Conservation (phyloP, 2,888 invertebrate genomes). For the Heliconius cydno region DNA sequence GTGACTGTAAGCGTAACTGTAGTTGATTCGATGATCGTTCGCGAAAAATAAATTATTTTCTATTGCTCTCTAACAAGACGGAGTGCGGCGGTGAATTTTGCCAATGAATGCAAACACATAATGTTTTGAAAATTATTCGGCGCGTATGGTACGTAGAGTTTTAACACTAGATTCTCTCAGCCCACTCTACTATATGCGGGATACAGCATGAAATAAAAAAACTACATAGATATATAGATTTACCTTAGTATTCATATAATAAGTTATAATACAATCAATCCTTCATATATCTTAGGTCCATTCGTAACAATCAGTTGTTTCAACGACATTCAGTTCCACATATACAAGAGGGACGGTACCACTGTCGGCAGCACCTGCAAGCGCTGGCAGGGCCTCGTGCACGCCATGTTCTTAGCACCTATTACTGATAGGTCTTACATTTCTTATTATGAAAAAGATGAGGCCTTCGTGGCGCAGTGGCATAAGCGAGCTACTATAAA, state of each 20-base stretch:
- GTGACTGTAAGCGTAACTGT: no score
- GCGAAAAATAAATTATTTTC: no score
- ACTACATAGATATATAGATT: no score
- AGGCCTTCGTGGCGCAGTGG: neutral
- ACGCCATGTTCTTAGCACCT: conserved; percentile 69
- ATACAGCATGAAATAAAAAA: neutral
- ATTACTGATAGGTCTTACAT: conserved; percentile 63
- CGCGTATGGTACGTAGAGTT: neutral
- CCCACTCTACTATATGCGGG: neutral
- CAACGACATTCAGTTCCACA: conserved; percentile 67
- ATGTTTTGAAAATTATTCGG: neutral
- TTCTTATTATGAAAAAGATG: neutral
- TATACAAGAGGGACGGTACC: conserved; percentile 59
- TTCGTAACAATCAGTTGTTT: conserved; percentile 65
- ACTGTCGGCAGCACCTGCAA: conserved; percentile 68
- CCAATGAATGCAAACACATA: neutral
- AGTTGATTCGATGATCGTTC: no score
- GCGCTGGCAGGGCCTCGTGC: conserved; percentile 70
- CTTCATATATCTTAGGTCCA: conserved; percentile 58
- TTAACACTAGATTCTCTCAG: neutral
- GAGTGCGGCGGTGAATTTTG: neutral
- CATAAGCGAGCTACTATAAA: neutral
- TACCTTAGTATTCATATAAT: no score
- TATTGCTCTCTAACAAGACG: no score
- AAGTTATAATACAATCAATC: no score